phyloP scores from a whole-genome alignment of 2,113 vertebrate species.

The Salvelinus fontinalis region DNA sequence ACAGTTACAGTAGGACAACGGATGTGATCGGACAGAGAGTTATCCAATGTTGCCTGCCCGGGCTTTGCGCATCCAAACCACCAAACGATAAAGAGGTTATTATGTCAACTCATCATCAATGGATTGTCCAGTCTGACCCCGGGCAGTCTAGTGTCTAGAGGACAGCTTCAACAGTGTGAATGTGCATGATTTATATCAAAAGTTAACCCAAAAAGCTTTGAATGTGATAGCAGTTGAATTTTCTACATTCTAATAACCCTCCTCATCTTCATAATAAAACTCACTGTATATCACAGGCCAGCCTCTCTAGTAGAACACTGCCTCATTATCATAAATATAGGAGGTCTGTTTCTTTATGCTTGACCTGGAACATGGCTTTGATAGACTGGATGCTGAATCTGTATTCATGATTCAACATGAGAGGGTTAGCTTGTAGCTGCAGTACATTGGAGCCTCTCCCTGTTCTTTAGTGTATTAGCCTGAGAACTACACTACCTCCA shows the following conservation, averaged over 20 bases:
- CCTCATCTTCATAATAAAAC: not conserved
- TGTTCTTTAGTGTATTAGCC: too few species aligned
- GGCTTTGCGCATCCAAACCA: not conserved
- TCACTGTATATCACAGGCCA: not conserved
- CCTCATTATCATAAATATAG: constrained; percentile 57
- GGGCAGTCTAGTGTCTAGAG: constrained; percentile 32
- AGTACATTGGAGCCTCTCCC: constrained; percentile 53
- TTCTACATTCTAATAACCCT: not conserved
- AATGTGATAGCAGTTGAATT: not conserved
- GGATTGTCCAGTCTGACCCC: constrained; percentile 21
- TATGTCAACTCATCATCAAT: constrained; percentile 57
- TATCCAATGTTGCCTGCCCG: constrained; percentile 18
- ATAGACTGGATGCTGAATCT: constrained; percentile 58
- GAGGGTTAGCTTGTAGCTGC: constrained; percentile 61
- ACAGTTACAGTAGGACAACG: constrained; percentile 1
- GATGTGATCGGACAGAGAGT: constrained; percentile 48
- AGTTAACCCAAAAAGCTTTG: not conserved
- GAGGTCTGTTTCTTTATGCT: constrained; percentile 56
- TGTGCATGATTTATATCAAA: not conserved
- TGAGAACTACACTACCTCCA: too few species aligned
- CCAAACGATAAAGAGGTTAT: constrained; percentile 32
- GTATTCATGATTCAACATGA: constrained; percentile 68
- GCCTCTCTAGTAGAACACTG: not conserved
- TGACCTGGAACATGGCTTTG: constrained; percentile 56
- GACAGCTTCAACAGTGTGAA: not conserved